Conservation (phyloP, 2,888 invertebrate species). For the Cheiracanthium punctorium region DNA sequence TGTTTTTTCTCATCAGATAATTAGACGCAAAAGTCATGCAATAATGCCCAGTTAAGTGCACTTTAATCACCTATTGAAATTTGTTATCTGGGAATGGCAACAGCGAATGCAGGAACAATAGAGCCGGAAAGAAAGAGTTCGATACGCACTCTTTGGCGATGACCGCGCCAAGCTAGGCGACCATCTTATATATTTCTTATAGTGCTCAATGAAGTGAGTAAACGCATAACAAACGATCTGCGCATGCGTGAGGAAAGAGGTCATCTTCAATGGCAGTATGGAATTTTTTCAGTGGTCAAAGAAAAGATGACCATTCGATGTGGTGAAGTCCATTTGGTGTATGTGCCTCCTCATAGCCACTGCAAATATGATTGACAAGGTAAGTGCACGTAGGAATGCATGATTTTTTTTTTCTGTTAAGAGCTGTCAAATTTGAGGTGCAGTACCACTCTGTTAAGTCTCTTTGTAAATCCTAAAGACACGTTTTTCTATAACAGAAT, state of each 20-base stretch:
- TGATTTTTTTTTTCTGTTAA: neutral
- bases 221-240: neutral
- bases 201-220: slow-evolving; percentile 40
- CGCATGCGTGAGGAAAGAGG: slow-evolving; percentile 67
- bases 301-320: slow-evolving; percentile 64
- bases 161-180: slow-evolving; percentile 15
- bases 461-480: no score
- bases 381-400: slow-evolving; percentile 37
- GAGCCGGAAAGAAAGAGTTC: neutral
- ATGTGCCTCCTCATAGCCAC: slow-evolving; percentile 50
- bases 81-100: slow-evolving; percentile 26
- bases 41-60: slow-evolving; percentile 13
- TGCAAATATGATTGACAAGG: slow-evolving; percentile 68
- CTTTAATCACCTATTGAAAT: slow-evolving; percentile 51
- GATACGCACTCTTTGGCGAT: neutral
- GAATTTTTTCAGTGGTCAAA: slow-evolving; percentile 59
- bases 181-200: slow-evolving; percentile 3
- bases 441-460: no score
- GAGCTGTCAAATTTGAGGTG: neutral
- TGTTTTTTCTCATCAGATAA: neutral
- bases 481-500: no score
- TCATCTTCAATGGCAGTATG: slow-evolving; percentile 50
- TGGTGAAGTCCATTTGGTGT: slow-evolving; percentile 46
- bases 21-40: neutral
- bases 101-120: slow-evolving; percentile 1